A percentile compares a stretch with the other conserved stretches of the same genome.
Conservation (phyloP, 2,797 vertebrate species). For the Eospalax fontanierii region DNA sequence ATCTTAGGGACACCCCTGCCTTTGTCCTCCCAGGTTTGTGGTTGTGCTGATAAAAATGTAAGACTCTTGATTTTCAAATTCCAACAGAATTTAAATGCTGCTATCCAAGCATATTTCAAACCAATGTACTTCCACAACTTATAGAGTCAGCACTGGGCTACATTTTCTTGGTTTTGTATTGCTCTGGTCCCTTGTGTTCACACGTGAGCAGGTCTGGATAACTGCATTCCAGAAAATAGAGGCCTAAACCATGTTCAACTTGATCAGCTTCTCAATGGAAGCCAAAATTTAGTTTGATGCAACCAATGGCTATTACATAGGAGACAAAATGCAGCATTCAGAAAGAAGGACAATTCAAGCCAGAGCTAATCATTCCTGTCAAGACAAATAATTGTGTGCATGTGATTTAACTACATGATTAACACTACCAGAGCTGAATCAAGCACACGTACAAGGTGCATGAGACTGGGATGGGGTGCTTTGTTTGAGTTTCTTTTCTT, state of each 20-base stretch:
- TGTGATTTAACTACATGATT: slow-evolving; percentile 53
- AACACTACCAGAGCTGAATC: background rate
- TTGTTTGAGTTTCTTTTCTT: background rate
- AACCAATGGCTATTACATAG: slow-evolving; percentile 41
- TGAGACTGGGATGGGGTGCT: background rate
- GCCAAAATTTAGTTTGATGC: slow-evolving; percentile 19
- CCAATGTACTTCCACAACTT: background rate
- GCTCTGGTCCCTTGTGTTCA: background rate
- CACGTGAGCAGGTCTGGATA: background rate
- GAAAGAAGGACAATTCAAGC: slow-evolving; percentile 49
- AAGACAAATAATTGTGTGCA: slow-evolving; percentile 37
- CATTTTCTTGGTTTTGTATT: background rate
- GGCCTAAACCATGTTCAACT: slow-evolving; percentile 38
- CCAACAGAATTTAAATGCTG: slow-evolving; percentile 15
- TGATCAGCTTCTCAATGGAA: slow-evolving; percentile 30
- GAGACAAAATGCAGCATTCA: slow-evolving; percentile 16
- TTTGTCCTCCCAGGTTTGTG: background rate
- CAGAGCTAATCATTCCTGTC: slow-evolving; percentile 6
- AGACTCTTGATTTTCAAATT: background rate
- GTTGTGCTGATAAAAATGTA: background rate
- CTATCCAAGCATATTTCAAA: background rate
- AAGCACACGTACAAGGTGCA: background rate
- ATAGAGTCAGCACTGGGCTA: background rate
- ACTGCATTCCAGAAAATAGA: background rate
- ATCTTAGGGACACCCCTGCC: background rate